Evolutionary conservation across 2,797 vertebrate species (phyloP), one percentile per base, ranked within the genome.

Genomic region (Chaetodon trifasciatus): DNA sequence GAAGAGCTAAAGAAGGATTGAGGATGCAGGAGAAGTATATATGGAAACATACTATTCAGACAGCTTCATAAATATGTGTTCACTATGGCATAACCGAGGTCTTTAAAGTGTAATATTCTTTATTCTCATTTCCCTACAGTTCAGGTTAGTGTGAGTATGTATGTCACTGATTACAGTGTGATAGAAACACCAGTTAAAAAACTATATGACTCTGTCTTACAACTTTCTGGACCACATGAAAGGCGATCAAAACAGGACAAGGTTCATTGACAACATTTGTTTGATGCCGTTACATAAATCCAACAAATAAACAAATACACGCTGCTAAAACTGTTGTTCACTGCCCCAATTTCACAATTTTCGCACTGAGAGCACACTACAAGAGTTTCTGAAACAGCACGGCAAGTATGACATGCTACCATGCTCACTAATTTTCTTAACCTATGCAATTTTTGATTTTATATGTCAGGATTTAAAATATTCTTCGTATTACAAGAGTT

Each of bases 191-290:
- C 78, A 23, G 74, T 92, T 92, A 91, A 84, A 91, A 91, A 91
- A 91, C 88, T 89, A 90, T 71, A 89, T 83, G 88, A 91, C 88
- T 93, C 89, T 94, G 92, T 92, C 86, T 86, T 72, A 91, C 88
- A 89, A 92, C 88, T 87, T 90, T 86, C 78, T 72, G 81, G 87
- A 92, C 72, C 85, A 93, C 90, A 79, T 60, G 74, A 90, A 92
- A 90, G 86, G 89, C 69, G 75, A 92, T 81, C 64, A 75, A 87
- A 89, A 93, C 90, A 86, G 86, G 88, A 91, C 70, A 42, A 87
- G 80, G 76, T 90, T 91, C 84, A 88, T 88, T 35, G 82, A 93
- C 87, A 39, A 88, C 87, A 89, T 70, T 21, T 62, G n/a, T 42
- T 74, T 35, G 79, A 91, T 90, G 83, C 69, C 72, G 24, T 76